Evolutionary conservation across 2,888 invertebrate genomes (phyloP).

Genomic region (Empis stercorea): DNA sequence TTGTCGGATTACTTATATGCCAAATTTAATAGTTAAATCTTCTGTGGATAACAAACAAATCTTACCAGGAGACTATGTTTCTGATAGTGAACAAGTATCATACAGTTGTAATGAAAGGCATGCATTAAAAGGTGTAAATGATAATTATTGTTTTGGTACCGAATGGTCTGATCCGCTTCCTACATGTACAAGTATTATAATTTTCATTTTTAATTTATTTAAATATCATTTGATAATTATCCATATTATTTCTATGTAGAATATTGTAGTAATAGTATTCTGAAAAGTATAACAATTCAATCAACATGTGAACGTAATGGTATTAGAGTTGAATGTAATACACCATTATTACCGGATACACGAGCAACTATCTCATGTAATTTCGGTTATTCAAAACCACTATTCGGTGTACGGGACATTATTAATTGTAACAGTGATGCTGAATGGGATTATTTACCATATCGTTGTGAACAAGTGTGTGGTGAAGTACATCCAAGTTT

Average conservation of each 20-base stretch:
- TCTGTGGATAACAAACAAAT: too few species aligned
- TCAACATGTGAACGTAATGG: constrained; percentile 5
- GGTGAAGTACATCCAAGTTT: constrained; percentile 13
- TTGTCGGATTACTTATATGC: too few species aligned
- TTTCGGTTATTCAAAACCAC: constrained; percentile 5
- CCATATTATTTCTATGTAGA: too few species aligned
- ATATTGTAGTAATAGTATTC: background rate
- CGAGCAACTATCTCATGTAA: constrained; percentile 9
- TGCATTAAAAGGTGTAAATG: background rate
- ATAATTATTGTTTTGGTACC: background rate
- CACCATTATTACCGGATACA: constrained; percentile 5
- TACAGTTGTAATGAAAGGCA: background rate
- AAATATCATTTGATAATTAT: too few species aligned
- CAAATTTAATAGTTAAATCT: too few species aligned
- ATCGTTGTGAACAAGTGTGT: constrained; percentile 21
- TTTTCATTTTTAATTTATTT: background rate
- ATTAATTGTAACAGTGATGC: constrained; percentile 18
- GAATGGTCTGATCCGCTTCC: constrained; percentile 3
- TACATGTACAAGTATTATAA: constrained; percentile 4
- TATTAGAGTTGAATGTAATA: constrained; percentile 6
- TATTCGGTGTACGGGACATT: background rate
- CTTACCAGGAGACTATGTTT: too few species aligned
- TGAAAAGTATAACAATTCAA: constrained; percentile 1
- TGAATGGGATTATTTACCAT: constrained; percentile 19
- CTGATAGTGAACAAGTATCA: background rate